Conservation (phyloP, 1,140 invertebrate species). For the Neodiprion lecontei region DNA sequence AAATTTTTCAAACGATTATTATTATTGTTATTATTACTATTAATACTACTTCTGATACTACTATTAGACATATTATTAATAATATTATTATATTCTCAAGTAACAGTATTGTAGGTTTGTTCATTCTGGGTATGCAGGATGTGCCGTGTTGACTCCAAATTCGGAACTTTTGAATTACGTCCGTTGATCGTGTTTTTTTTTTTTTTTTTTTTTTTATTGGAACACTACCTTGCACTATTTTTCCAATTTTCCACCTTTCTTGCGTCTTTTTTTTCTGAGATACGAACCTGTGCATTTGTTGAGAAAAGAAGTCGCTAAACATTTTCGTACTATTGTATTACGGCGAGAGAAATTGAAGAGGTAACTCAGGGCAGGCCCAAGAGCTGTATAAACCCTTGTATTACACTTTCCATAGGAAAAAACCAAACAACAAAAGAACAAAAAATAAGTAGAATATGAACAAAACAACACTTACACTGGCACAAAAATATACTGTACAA, state of each 20-base stretch:
- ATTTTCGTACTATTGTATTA: not conserved
- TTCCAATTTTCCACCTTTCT: too few relatives aligned
- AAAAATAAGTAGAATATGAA: not conserved
- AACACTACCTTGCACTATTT: too few relatives aligned
- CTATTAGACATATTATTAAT: too few relatives aligned
- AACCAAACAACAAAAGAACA: not conserved
- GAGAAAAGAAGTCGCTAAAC: not conserved
- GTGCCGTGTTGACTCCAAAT: too few relatives aligned
- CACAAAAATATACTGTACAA: not conserved
- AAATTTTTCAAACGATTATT: not conserved
- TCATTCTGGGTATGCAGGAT: too few relatives aligned
- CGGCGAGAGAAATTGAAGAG: not conserved
- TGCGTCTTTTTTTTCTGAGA: too few relatives aligned
- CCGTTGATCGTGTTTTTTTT: not conserved
- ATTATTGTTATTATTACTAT: too few relatives aligned
- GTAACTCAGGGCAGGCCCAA: not conserved
- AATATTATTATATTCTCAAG: not conserved
- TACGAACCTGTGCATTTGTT: not conserved
- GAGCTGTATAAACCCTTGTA: not conserved
- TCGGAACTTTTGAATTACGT: too few relatives aligned
- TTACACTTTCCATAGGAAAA: not conserved
- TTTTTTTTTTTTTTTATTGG: not conserved
- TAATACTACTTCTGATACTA: too few relatives aligned
- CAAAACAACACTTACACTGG: not conserved
- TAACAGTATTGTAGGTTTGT: conserved; percentile 1